phyloP scores from a whole-genome alignment of 1,140 invertebrate genomes.

The Procambarus clarkii region DNA sequence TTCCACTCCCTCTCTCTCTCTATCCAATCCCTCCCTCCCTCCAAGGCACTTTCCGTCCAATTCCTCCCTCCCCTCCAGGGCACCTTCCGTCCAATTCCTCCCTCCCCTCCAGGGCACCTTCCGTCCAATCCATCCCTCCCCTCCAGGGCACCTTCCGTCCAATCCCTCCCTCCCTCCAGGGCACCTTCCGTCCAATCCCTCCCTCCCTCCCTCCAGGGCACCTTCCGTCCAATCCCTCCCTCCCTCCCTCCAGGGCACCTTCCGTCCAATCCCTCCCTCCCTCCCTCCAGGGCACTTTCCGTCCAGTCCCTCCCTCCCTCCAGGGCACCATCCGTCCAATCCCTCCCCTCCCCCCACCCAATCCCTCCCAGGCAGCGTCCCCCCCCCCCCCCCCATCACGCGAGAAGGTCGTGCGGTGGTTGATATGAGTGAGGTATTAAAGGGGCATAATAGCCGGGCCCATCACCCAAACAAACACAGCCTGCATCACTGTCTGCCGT shows the following conservation, averaged over 20 bases:
- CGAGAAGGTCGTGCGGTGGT: not conserved
- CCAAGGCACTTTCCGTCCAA: no score
- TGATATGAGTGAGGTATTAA: conserved; percentile 42
- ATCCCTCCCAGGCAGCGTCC: not conserved
- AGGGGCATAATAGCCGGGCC: conserved; percentile 27
- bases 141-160: no score
- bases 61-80: not conserved
- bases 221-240: no score
- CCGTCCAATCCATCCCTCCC: not conserved
- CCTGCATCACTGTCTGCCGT: conserved; percentile 32
- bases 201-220: not conserved
- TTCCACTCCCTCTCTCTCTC: no score
- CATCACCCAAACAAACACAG: conserved; percentile 35
- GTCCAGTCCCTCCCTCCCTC: not conserved
- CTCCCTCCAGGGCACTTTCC: not conserved
- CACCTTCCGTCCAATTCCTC: no score
- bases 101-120: not conserved
- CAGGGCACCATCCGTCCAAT: no score
- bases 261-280: not conserved
- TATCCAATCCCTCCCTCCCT: not conserved
- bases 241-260: no score
- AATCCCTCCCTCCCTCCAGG: not conserved
- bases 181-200: not conserved
- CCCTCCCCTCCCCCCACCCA: not conserved
- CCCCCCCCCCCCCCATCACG: not conserved